Evolutionary conservation across 2,113 vertebrate genomes (phyloP).

Genomic region (Megaleporinus macrocephalus): DNA sequence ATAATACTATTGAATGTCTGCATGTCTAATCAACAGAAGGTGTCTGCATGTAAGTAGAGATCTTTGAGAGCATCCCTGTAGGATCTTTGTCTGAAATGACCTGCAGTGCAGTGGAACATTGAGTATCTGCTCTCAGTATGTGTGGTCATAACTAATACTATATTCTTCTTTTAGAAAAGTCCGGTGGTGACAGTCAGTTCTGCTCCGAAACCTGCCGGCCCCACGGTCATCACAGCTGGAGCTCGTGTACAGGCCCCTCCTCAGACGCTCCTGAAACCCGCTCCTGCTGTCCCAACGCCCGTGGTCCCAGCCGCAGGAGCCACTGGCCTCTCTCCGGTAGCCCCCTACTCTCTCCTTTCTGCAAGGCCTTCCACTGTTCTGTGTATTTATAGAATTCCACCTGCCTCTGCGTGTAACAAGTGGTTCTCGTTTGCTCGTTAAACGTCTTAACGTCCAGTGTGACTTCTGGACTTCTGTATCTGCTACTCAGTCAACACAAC

Average conservation of each 20-base stretch:
- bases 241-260: slow-evolving; percentile 46
- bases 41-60: too few species aligned
- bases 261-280: slow-evolving; percentile 46
- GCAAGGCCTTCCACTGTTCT: neutral
- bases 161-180: slow-evolving; percentile 72
- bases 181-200: slow-evolving; percentile 69
- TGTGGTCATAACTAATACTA: slow-evolving; percentile 40
- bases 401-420: too few species aligned
- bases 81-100: too few species aligned
- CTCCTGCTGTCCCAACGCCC: neutral
- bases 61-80: too few species aligned
- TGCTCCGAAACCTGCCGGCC: slow-evolving; percentile 45
- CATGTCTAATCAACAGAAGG: too few species aligned
- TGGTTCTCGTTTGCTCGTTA: neutral
- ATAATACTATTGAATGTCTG: too few species aligned
- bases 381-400: neutral
- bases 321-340: slow-evolving; percentile 82
- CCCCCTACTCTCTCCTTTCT: neutral
- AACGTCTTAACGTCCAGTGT: too few species aligned
- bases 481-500: neutral
- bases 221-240: slow-evolving; percentile 54
- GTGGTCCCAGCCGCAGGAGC: slow-evolving; percentile 64
- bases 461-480: neutral
- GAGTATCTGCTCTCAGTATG: neutral
- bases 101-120: neutral